These are phyloP conservation scores for Zaprionus capensis DNA, from an alignment of 1,140 invertebrate species.

Conservation along the genomic window DNA sequence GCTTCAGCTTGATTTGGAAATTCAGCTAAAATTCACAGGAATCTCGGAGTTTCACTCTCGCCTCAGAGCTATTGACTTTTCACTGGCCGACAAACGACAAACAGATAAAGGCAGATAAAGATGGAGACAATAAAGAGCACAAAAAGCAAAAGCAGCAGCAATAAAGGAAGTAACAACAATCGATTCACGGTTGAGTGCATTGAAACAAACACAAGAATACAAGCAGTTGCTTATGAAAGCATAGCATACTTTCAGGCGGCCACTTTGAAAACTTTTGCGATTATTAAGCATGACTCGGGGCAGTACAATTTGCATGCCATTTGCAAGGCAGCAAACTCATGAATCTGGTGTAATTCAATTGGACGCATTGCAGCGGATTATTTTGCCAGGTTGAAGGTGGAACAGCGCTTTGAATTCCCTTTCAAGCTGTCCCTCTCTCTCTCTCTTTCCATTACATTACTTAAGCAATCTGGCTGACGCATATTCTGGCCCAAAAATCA, in stretches of 20 bases:
- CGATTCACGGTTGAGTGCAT: conserved; percentile 23
- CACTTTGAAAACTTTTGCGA: conserved; percentile 13
- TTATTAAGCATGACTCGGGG: conserved; percentile 7
- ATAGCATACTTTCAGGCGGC: conserved; percentile 13
- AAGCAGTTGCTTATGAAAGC: conserved; percentile 16
- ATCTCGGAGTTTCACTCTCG: background rate
- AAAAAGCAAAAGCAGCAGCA: background rate
- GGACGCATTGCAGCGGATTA: background rate
- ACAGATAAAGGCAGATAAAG: conserved; percentile 2
- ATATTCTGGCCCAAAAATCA: background rate
- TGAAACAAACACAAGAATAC: background rate
- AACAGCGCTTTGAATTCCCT: background rate
- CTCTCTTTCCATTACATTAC: background rate
- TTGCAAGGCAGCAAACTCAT: background rate
- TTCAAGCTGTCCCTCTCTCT: background rate
- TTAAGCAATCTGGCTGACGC: background rate
- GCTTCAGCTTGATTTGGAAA: background rate
- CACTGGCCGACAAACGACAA: conserved; percentile 1
- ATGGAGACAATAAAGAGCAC: background rate
- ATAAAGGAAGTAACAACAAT: background rate
- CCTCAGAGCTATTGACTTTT: background rate
- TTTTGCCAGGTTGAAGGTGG: background rate
- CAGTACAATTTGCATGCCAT: conserved; percentile 3
- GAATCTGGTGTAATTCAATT: conserved; percentile 1
- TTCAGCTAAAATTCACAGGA: background rate